Evolutionary conservation across 2,113 vertebrate species (phyloP), one percentile per base, ranked within the genome.

Genomic region (Ptilorrhoa leucosticta): DNA sequence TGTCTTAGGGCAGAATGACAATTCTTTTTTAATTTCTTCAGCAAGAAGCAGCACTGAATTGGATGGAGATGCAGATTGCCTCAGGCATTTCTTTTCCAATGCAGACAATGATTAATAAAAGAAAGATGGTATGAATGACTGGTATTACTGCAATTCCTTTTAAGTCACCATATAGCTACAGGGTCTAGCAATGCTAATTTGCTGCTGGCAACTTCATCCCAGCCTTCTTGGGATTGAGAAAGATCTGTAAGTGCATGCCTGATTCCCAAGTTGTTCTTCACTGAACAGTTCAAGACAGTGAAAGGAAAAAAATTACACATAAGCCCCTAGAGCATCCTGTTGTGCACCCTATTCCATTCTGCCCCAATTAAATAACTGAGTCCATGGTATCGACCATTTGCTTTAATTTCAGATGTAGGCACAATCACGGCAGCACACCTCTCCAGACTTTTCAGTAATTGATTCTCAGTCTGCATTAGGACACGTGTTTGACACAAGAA

Each of bases 261-360:
- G 33, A 75, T 56, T 80, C 48, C 19, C 60, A 88, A 68, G 44
- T 45, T 88, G 48, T 50, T 83, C 72, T 83, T 54, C 40, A 73
- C 26, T 53, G 40, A 85, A 72, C 1, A 5, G 20, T 71, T 86
- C 51, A 68, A 71, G 47, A 71, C 21, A 13, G 54, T 54, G 33
- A 81, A 91, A 93, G 58, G 33, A n/a, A 91, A 87, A 94, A 93
- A 82, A 87, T 27, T 44, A 69, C 48, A 73, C 35, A 9, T 23
- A 71, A 91, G 10, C 13, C 56, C 45, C 37, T 63, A 26, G 28
- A 91, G 72, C 47, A 66, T 56, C 31, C 45, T 21, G 3, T 37
- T 83, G 24, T 37, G 42, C 37, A 39, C 30, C 76, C 53, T n/a
- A n/a, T 53, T 95, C n/a, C 54, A 21, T 71, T 87, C 63, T 69